phyloP scores from a whole-genome alignment of 1,140 invertebrate species.

The Pomphorhynchus laevis region DNA sequence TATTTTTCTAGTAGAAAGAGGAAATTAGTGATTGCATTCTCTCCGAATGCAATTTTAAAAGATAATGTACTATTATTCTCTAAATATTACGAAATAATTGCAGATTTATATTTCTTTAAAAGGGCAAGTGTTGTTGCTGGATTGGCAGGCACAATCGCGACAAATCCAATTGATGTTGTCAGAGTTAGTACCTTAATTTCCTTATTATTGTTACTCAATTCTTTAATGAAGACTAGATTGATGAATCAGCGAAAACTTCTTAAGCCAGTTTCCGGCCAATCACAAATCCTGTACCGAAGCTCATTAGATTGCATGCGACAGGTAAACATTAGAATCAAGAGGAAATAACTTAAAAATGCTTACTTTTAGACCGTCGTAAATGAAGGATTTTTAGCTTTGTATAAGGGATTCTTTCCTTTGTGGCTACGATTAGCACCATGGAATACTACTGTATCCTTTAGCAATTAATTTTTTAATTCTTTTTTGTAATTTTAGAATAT shows the following conservation, averaged over 20 bases:
- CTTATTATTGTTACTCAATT: not conserved
- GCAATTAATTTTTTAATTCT: not conserved
- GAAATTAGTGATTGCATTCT: too few relatives aligned
- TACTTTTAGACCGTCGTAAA: conserved; percentile 22
- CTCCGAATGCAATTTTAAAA: too few relatives aligned
- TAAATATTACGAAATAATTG: conserved; percentile 9
- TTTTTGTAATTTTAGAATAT: too few relatives aligned
- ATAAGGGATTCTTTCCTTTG: conserved; percentile 19
- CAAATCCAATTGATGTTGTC: conserved; percentile 19
- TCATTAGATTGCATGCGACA: conserved; percentile 18
- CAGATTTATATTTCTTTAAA: conserved; percentile 9
- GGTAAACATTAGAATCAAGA: conserved; percentile 23
- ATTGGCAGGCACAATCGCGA: conserved; percentile 17
- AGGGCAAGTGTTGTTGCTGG: conserved; percentile 14
- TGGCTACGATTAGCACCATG: conserved; percentile 32
- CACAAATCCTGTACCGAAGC: conserved; percentile 14
- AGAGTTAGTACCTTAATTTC: conserved; percentile 14
- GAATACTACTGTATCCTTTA: conserved; percentile 39
- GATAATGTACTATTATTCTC: conserved; percentile 1
- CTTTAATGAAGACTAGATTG: conserved; percentile 33
- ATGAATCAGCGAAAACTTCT: conserved; percentile 31
- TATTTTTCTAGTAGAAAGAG: too few relatives aligned
- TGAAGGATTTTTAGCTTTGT: conserved; percentile 17
- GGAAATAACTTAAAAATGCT: conserved; percentile 10
- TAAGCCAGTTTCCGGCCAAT: conserved; percentile 9